Conservation (phyloP, 2,113 vertebrate species). For the Rhynchopsitta pachyrhyncha region DNA sequence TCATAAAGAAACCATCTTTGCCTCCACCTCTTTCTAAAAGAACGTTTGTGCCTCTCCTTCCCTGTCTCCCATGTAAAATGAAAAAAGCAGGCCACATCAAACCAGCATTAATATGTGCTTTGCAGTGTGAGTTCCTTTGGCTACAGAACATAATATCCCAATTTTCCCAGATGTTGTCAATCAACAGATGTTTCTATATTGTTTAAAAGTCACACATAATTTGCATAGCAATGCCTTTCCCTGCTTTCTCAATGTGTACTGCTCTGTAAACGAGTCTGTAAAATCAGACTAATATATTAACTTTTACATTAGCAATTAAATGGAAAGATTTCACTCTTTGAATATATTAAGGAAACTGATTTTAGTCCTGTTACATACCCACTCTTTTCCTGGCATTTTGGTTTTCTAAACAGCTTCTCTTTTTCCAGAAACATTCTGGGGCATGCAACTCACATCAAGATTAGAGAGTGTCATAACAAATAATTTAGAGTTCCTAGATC, state of each 20-base stretch:
- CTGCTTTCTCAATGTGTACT: background rate
- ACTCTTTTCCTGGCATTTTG: background rate
- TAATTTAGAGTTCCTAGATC: background rate
- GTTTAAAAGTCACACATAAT: background rate
- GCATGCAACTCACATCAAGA: background rate
- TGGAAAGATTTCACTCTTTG: background rate
- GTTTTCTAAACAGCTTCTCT: background rate
- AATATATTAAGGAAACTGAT: background rate
- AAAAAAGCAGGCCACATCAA: background rate
- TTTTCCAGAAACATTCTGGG: background rate
- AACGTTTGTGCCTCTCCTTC: background rate
- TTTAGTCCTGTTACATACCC: background rate
- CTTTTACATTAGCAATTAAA: background rate
- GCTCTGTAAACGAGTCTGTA: background rate
- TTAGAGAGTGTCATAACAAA: background rate
- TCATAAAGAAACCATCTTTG: background rate
- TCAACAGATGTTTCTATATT: background rate
- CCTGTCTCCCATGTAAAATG: background rate
- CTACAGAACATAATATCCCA: background rate
- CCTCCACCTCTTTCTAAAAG: background rate
- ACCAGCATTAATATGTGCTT: fast-evolving
- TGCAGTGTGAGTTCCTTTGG: background rate
- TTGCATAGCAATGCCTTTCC: background rate
- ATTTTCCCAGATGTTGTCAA: background rate
- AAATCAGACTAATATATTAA: background rate